These are phyloP conservation scores for Myanophis thanlyinensis DNA, from an alignment of 2,113 vertebrate species.

Conservation along the genomic window DNA sequence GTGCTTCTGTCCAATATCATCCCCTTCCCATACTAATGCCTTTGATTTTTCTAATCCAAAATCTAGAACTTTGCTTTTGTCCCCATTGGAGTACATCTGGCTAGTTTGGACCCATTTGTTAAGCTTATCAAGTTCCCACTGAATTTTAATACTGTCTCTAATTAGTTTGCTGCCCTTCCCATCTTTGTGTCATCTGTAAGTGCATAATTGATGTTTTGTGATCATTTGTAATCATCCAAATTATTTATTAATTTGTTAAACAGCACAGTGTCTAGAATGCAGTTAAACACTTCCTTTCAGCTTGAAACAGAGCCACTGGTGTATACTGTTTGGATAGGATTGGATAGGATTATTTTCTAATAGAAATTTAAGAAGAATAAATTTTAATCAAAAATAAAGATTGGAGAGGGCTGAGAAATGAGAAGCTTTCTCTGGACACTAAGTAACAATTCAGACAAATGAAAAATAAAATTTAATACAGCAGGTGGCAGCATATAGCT, in stretches of 20 bases:
- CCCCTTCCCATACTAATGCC: background rate
- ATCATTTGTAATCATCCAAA: background rate
- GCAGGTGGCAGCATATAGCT: background rate
- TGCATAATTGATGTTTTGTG: background rate
- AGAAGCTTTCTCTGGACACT: background rate
- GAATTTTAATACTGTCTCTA: background rate
- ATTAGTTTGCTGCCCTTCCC: background rate
- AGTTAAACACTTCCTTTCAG: background rate
- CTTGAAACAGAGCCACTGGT: background rate
- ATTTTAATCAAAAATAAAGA: background rate
- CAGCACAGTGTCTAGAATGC: background rate
- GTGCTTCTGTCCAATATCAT: background rate
- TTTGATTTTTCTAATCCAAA: background rate
- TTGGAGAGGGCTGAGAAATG: background rate
- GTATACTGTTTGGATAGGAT: background rate
- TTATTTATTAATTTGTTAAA: background rate
- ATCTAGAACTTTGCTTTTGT: background rate
- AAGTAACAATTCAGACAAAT: background rate
- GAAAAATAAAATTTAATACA: background rate
- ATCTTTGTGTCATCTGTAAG: background rate
- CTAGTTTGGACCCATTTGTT: background rate
- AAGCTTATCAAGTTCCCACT: background rate
- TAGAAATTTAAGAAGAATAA: background rate
- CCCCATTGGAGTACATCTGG: background rate
- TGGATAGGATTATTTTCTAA: background rate